Evolutionary conservation across 2,797 vertebrate genomes (phyloP).

Genomic region (Alca torda): DNA sequence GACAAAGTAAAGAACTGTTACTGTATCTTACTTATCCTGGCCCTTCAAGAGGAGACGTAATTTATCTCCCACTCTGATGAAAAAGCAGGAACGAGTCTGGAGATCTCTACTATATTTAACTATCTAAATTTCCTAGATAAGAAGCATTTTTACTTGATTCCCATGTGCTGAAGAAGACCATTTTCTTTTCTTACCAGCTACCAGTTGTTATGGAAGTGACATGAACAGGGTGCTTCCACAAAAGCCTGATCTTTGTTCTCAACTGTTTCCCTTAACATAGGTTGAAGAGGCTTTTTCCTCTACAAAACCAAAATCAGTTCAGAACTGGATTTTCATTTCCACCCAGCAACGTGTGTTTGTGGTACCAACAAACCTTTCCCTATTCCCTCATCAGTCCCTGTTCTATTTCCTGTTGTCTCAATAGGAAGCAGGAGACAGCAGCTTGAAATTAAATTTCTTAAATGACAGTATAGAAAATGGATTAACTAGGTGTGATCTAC

Average conservation of each 20-base stretch:
- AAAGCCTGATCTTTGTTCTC: background rate
- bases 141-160: background rate
- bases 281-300: background rate
- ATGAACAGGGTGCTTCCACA: background rate
- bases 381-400: background rate
- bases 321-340: background rate
- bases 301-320: background rate
- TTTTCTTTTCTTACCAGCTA: background rate
- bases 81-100: background rate
- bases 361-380: background rate
- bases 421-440: background rate
- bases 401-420: background rate
- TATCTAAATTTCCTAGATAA: background rate
- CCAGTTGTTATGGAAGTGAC: background rate
- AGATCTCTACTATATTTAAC: background rate
- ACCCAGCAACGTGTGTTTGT: background rate
- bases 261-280: background rate
- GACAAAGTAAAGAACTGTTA: background rate
- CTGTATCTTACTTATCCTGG: background rate
- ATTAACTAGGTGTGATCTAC: background rate
- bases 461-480: background rate
- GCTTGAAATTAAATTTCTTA: background rate
- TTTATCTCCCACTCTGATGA: background rate
- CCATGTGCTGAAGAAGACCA: background rate
- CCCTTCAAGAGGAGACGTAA: background rate